Conservation (phyloP, 2,797 vertebrate species). For the Thripadectes ignobilis region DNA sequence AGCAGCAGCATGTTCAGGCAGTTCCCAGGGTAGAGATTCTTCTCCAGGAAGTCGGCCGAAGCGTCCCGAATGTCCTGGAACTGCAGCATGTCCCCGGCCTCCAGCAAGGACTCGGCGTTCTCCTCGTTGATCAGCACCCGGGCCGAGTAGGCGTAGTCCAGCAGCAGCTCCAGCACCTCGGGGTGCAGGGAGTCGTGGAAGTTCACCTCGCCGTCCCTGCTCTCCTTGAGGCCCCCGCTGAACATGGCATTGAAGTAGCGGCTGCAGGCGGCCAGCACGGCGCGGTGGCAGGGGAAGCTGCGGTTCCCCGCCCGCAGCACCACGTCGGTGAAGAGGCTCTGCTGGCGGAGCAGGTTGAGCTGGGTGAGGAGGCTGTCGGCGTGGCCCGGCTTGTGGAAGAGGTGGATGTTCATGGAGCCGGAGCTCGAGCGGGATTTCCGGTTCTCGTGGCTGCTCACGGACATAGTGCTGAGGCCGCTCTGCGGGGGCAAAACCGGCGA, state of each 20-base stretch:
- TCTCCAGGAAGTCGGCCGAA: constrained; percentile 94
- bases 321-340: constrained; percentile 94
- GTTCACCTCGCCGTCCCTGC: constrained; percentile 92
- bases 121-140: constrained; percentile 98
- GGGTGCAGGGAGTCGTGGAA: constrained; percentile 95
- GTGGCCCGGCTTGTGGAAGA: constrained; percentile 97
- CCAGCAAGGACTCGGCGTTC: constrained; percentile 94
- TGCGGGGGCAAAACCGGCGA: neutral
- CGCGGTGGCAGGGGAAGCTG: constrained; percentile 95
- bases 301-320: constrained; percentile 91
- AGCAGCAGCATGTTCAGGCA: constrained; percentile 96
- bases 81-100: constrained; percentile 97
- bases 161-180: constrained; percentile 92
- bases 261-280: constrained; percentile 95
- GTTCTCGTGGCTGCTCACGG: constrained; percentile 97
- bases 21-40: constrained; percentile 94
- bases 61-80: constrained; percentile 98
- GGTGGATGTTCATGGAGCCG: constrained; percentile 97
- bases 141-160: constrained; percentile 96
- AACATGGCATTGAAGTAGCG: constrained; percentile 99
- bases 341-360: constrained; percentile 91
- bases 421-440: constrained; percentile 96
- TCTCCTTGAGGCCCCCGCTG: constrained; percentile 93
- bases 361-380: constrained; percentile 97
- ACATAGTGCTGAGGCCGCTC: constrained; percentile 77